Evolutionary conservation across 30 jellyfish, hydroid and myxozoan species (phyloP).

Genomic region (Chironex yamaguchii): DNA sequence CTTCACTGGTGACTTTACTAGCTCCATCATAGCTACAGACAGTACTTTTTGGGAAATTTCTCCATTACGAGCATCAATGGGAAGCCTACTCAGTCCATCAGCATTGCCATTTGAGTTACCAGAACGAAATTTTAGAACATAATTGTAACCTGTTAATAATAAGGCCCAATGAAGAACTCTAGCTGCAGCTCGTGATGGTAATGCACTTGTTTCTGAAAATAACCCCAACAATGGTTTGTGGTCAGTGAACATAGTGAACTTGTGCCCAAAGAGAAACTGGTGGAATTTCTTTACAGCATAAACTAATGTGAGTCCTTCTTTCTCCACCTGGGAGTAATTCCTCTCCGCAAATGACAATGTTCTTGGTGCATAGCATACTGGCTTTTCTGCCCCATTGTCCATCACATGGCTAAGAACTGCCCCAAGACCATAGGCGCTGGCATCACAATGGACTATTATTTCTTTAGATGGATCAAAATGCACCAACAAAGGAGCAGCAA

Average conservation of each 20-base stretch:
- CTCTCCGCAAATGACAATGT: no score
- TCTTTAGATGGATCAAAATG: constrained; percentile 62
- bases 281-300: constrained; percentile 64
- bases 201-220: constrained; percentile 4
- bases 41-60: not conserved
- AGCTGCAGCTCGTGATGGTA: constrained; percentile 72
- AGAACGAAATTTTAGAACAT: constrained; percentile 7
- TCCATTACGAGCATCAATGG: constrained; percentile 3
- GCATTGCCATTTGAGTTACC: constrained; percentile 46
- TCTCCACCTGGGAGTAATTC: no score
- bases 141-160: constrained; percentile 13
- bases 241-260: constrained; percentile 54
- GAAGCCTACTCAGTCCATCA: constrained; percentile 45
- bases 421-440: constrained; percentile 74
- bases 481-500: constrained; percentile 27
- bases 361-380: no score
- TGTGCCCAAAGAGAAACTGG: constrained; percentile 61
- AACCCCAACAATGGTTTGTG: constrained; percentile 65
- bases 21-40: constrained; percentile 28
- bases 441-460: constrained; percentile 30
- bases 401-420: constrained; percentile 77
- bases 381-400: no score
- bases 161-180: constrained; percentile 75
- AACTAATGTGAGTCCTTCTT: constrained; percentile 59
- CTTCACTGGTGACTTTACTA: constrained; percentile 56